Base-by-base conservation (phyloP, 2,888 invertebrate species). In the Watsonalla binaria region DNA sequence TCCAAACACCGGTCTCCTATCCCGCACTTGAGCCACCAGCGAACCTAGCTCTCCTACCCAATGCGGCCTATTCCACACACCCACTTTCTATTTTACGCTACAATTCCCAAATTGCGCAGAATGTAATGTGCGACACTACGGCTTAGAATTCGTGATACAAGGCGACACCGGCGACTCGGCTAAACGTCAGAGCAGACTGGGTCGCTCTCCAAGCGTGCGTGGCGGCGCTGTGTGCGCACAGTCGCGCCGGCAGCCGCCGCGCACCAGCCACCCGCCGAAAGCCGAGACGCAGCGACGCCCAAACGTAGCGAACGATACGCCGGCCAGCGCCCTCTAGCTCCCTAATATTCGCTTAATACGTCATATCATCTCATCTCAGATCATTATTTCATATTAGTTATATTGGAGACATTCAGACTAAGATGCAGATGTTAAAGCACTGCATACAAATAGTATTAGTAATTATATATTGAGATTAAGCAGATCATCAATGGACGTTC, bases 211-310 rank as follows among this genome's bases (percentile, higher is more conserved):
- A 80, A 84, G 84, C 83, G 90, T 86, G 84, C 86, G 87, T 86
- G 86, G 84, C 80, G 81, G 79, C 76, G 74, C 79, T 70, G 75
- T 70, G 78, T 84, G 88, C 87, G 87, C 87, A 86, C 78, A 76
- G 73, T 70, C 78, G 80, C 73, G 79, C 78, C 79, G 78, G 76
- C 83, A 77, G 80, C 79, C 72, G 76, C 75, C 80, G 82, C 83
- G 81, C 86, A 80, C 83, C 83, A 76, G 68, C 80, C 79, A 74
- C 72, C 80, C 80, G 74, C 84, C 83, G 79, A 80, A 76, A 79
- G 82, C 85, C 84, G 87, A 89, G 88, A 90, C 90, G 89, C 83
- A 88, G 86, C 86, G 90, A 89, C 90, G 90, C 89, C 89, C 90
- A 85, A 86, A 84, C 84, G 84, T 82, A 85, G 77, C 81, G 73